Evolutionary conservation across 2,888 invertebrate species (phyloP).

Genomic region (Deilephila porcellus): DNA sequence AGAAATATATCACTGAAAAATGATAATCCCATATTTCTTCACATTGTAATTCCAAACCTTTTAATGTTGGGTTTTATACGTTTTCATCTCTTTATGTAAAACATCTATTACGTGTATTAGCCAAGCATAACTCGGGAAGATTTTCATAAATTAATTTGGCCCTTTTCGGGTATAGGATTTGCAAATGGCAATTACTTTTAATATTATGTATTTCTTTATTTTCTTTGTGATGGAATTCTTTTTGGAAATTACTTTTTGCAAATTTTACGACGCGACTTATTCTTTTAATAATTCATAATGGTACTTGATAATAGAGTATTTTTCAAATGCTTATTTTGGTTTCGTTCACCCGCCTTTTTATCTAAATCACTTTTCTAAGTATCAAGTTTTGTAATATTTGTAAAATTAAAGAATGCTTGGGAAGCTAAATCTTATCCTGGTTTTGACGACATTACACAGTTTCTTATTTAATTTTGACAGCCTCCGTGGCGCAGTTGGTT

Average conservation of each 20-base stretch:
- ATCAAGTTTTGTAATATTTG: no score
- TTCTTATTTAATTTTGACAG: no score
- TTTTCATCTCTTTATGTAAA: constrained; percentile 9
- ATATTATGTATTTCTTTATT: background rate
- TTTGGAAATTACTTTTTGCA: background rate
- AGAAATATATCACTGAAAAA: no score
- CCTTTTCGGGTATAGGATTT: constrained; percentile 3
- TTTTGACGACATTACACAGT: no score
- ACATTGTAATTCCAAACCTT: background rate
- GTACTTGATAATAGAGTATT: background rate
- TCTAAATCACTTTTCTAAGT: no score
- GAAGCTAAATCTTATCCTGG: no score
- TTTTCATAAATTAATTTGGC: constrained; percentile 22
- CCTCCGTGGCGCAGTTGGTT: no score
- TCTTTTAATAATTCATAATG: no score
- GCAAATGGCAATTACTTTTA: constrained; percentile 17
- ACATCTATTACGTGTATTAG: constrained; percentile 21
- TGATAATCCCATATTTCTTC: background rate
- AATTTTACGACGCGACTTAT: background rate
- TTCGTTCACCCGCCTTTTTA: no score
- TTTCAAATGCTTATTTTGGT: background rate
- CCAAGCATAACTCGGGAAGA: constrained; percentile 3
- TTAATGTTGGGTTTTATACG: background rate
- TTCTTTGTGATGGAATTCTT: constrained; percentile 2
- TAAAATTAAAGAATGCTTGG: no score